These are phyloP conservation scores for Popillia japonica DNA, from an alignment of 1,140 invertebrate genomes.

Conservation along the genomic window DNA sequence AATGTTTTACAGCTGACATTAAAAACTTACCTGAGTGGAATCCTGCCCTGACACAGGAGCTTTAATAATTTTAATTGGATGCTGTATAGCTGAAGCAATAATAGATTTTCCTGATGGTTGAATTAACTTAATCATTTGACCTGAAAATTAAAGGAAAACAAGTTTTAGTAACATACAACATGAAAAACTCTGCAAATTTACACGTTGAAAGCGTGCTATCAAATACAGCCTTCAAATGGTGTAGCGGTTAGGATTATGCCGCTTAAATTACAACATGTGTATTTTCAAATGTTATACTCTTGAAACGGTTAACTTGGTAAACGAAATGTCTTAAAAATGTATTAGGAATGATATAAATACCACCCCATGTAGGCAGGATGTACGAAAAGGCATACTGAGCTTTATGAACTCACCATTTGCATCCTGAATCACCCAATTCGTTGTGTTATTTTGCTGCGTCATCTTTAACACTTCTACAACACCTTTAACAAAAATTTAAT, in stretches of 20 bases:
- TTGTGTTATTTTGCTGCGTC: constrained; percentile 69
- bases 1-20: not conserved
- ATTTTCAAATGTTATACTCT: not conserved
- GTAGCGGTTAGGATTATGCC: not conserved
- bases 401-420: constrained; percentile 67
- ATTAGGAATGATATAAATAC: constrained; percentile 42
- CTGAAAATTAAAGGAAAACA: constrained; percentile 62
- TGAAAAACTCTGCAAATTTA: not conserved
- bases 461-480: constrained; percentile 55
- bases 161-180: not conserved
- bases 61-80: constrained; percentile 65
- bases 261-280: not conserved
- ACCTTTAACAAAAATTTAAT: constrained; percentile 40
- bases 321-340: not conserved
- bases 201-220: constrained; percentile 4
- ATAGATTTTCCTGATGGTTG: constrained; percentile 65
- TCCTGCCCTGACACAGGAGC: constrained; percentile 53
- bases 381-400: constrained; percentile 51
- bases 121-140: constrained; percentile 72
- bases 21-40: constrained; percentile 49
- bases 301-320: not conserved
- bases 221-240: not conserved
- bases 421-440: constrained; percentile 73
- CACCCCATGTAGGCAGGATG: constrained; percentile 41
- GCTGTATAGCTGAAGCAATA: constrained; percentile 60